Conservation (phyloP, 2,113 vertebrate species). For the Motacilla tschutschensis region DNA sequence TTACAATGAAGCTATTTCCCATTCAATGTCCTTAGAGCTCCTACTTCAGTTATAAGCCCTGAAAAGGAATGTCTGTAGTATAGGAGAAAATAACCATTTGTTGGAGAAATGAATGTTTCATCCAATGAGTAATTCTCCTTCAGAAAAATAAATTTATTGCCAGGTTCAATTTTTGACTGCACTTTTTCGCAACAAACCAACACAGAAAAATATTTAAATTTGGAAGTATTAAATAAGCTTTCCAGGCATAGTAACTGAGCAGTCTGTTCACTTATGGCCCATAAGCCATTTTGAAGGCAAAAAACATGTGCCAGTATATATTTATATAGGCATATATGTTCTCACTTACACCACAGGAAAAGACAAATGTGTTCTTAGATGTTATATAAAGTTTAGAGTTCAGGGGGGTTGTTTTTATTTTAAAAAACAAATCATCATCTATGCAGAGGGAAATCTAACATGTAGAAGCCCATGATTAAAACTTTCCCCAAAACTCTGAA, state of each 20-base stretch:
- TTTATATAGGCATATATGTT: constrained; percentile 33
- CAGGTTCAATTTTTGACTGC: neutral
- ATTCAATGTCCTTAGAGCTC: neutral
- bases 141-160: neutral
- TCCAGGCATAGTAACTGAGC: constrained; percentile 31
- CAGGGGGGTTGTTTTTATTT: neutral
- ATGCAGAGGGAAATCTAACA: constrained; percentile 2
- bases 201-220: constrained; percentile 30
- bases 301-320: constrained; percentile 27
- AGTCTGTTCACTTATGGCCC: constrained; percentile 35
- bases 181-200: constrained; percentile 4
- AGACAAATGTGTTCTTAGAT: constrained; percentile 32
- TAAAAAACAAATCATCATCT: neutral
- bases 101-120: neutral
- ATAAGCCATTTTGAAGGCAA: constrained; percentile 32
- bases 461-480: neutral
- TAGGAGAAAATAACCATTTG: neutral
- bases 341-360: constrained; percentile 27
- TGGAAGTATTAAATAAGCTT: constrained; percentile 45
- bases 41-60: neutral
- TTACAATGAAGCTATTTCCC: neutral
- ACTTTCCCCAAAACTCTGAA: neutral
- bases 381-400: constrained; percentile 51
- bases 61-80: neutral
- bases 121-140: neutral